Evolutionary conservation across 2,888 invertebrate genomes (phyloP), one percentile per base, ranked within the genome.

Genomic region (Phrixothrix hirtus): DNA sequence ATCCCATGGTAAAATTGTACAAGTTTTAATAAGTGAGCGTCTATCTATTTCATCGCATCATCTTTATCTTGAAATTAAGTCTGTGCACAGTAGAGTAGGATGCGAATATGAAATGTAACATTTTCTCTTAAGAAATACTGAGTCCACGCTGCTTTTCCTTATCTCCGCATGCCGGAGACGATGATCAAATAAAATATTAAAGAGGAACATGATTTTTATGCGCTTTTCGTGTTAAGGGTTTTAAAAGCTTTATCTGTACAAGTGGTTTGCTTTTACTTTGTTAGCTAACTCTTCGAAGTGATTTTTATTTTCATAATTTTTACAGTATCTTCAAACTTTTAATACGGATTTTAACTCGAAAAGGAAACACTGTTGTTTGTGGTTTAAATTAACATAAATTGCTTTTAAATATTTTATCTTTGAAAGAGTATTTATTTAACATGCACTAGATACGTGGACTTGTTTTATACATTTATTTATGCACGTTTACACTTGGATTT

Each of bases 151-250:
- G 65, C 69, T 65, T 65, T 64, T 66, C 66, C 71, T 71, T 70
- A 71, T 71, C 71, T 69, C 66, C 62, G 67, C 62, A 64, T 63
- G 61, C 67, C 68, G 66, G 65, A 69, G 67, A 65, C 68, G 69
- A 70, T 71, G 71, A 73, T 74, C 75, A 72, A 74, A 74, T 74
- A 74, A 75, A 75, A 75, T 74, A 74, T 75, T 73, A 73, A 74
- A 70, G 66, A 67, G 67, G 70, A 69, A 70, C 74, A 73, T 72
- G 73, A 74, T 74, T 75, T 74, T 74, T 73, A 75, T 71, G 72
- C 69, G 63, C 65, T 62, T 69, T 75, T 70, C 73, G 73, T 74
- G 73, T 72, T 68, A 70, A 69, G 72, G 63, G 68, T 73, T 70
- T 72, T 70, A 69, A 72, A 70, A 70, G 63, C 62, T 65, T 68